These are phyloP conservation scores for Mugil cephalus DNA, from an alignment of 2,113 vertebrate species.

Conservation along the genomic window DNA sequence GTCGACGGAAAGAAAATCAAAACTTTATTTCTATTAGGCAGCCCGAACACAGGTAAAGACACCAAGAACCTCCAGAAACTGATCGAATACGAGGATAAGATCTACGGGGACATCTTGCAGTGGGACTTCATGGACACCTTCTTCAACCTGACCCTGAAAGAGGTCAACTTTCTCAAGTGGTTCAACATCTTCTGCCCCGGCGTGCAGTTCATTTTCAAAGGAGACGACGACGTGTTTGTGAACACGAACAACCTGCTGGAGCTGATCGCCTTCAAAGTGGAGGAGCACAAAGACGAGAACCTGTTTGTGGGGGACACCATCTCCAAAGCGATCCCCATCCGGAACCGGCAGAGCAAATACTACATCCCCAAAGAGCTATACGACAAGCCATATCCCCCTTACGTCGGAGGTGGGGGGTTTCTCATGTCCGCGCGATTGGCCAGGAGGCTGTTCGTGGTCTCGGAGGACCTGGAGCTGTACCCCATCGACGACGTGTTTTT, in stretches of 20 bases:
- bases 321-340: constrained; percentile 84
- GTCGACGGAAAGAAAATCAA: constrained; percentile 75
- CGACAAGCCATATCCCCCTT: constrained; percentile 83
- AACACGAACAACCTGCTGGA: constrained; percentile 87
- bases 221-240: constrained; percentile 90
- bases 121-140: constrained; percentile 91
- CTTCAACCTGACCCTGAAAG: constrained; percentile 87
- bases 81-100: constrained; percentile 83
- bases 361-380: constrained; percentile 86
- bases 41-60: constrained; percentile 81
- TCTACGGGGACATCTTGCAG: constrained; percentile 87
- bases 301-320: constrained; percentile 89
- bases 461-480: constrained; percentile 83
- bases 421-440: constrained; percentile 82
- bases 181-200: constrained; percentile 82
- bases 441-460: constrained; percentile 72
- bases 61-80: constrained; percentile 84
- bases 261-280: constrained; percentile 76
- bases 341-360: constrained; percentile 88
- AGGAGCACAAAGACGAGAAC: constrained; percentile 59
- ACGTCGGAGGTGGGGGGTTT: constrained; percentile 87
- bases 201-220: constrained; percentile 86
- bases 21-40: constrained; percentile 85
- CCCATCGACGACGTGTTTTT: constrained; percentile 92
- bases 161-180: constrained; percentile 88